phyloP scores from a whole-genome alignment of 2,797 vertebrate genomes.

The Molossus molossus region DNA sequence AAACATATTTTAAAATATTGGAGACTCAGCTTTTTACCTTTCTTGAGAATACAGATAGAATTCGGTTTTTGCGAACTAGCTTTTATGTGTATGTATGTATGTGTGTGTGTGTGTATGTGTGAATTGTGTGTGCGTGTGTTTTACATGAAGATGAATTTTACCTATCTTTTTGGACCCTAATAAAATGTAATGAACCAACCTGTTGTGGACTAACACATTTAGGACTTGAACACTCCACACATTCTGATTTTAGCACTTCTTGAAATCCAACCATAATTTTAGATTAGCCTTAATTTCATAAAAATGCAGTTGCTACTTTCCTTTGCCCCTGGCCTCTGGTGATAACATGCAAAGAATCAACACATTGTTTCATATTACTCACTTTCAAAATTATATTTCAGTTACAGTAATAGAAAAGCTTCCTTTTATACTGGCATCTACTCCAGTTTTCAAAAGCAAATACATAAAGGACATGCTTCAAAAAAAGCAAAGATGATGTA shows the following conservation, averaged over 20 bases:
- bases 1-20: neutral
- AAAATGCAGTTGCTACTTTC: conserved; percentile 82
- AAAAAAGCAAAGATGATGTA: conserved; percentile 77
- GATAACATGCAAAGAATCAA: conserved; percentile 84
- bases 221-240: conserved; percentile 53
- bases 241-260: conserved; percentile 81
- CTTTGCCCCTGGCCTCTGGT: conserved; percentile 80
- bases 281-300: conserved; percentile 83
- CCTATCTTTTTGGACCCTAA: neutral
- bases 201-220: conserved; percentile 73
- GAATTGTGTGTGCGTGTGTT: neutral
- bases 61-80: neutral
- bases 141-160: neutral
- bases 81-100: neutral
- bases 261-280: conserved; percentile 79
- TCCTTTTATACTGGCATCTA: conserved; percentile 59
- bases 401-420: conserved; percentile 62
- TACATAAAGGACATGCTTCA: conserved; percentile 68
- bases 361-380: conserved; percentile 45
- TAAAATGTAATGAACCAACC: conserved; percentile 84
- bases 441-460: conserved; percentile 80
- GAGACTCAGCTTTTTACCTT: neutral
- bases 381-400: conserved; percentile 81
- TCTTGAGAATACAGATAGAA: conserved; percentile 25
- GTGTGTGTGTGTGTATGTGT: neutral